Evolutionary conservation across 2,113 vertebrate species (phyloP), one percentile per base, ranked within the genome.

Genomic region (Cisticola juncidis): DNA sequence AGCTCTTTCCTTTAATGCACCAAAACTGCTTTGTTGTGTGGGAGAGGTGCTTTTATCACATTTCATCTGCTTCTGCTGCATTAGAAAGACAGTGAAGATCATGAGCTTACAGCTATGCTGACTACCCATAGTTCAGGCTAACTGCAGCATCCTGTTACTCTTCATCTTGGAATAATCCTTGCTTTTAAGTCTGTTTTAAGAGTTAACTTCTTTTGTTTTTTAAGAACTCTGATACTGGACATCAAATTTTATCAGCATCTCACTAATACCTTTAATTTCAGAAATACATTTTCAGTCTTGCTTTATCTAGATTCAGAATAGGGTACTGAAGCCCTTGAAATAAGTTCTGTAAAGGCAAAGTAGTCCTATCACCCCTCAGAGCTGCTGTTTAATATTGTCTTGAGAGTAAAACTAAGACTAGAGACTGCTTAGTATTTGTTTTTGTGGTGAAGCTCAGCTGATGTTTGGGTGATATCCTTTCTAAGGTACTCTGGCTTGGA

Each of bases 221-320:
- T 15, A 51, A 79, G 35, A 84, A 28, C n/a, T 82, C 10, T 31
- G 20, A 17, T 98, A 84, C 4, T 90, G 45, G 53, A 15, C 44
- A 64, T 92, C 73, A 56, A 68, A 89, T 21, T 92, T 96, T 93
- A 91, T 81, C 78, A 95, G 48, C 56, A 61, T 96, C 96, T 96
- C 44, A 73, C 26, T 86, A 80, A 77, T 80, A 94, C 60, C 62
- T 16, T 68, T 85, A 33, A 71, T 90, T 94, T 90, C 50, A 93
- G 53, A 82, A 81, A 40, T 44, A 14, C 26, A 3, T 60, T 81
- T 66, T 40, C 45, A 61, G 2, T 56, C 35, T 68, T 74, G 23
- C 12, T 80, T 74, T 96, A 65, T 25, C 3, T 71, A 26, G 9
- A 29, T 47, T 58, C 48, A 71, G 42, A 79, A 15, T 15, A 83